Evolutionary conservation across 2,113 vertebrate genomes (phyloP).

Genomic region (Lagenorhynchus albirostris): DNA sequence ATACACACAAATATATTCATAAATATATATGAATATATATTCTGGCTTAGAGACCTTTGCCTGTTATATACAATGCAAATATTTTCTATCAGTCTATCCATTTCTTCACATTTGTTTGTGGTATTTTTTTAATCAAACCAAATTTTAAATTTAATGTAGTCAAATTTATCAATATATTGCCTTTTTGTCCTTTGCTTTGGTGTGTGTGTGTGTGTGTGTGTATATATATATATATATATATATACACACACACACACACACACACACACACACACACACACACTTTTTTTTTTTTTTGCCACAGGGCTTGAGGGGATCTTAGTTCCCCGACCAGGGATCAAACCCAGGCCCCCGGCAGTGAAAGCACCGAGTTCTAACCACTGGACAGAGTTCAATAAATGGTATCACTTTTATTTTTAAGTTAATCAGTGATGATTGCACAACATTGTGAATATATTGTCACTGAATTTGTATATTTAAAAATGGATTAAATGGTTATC

Average conservation of each 20-base stretch:
- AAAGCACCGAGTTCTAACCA: too few relatives aligned
- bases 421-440: neutral
- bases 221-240: too few relatives aligned
- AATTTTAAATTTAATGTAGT: neutral
- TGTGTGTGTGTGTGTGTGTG: too few relatives aligned
- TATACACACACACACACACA: rapidly evolving
- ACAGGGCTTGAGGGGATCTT: too few relatives aligned
- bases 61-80: neutral
- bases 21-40: neutral
- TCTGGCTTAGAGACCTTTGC: neutral
- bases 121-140: neutral
- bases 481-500: neutral
- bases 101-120: neutral
- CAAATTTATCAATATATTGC: neutral
- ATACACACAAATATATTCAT: neutral
- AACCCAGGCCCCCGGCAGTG: too few relatives aligned
- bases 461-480: neutral
- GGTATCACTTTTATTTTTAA: neutral
- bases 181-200: neutral
- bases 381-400: neutral
- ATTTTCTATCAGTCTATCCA: neutral
- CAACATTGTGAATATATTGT: neutral
- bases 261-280: too few relatives aligned
- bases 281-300: too few relatives aligned
- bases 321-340: too few relatives aligned